These are phyloP conservation scores for Campylorhamphus procurvoides DNA, from an alignment of 2,113 vertebrate genomes.

Conservation along the genomic window DNA sequence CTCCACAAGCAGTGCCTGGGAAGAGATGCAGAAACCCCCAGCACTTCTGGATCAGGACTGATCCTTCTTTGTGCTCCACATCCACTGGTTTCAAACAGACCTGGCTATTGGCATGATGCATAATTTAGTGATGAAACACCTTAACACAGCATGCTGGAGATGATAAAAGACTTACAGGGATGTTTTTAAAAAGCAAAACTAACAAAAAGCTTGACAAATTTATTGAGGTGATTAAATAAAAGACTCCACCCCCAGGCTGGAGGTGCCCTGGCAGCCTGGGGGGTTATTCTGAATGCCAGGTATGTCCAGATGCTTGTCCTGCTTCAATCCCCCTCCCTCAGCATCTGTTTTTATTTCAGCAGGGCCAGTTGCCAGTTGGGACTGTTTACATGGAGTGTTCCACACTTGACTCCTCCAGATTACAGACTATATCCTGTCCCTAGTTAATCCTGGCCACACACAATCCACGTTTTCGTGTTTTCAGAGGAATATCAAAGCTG, in stretches of 20 bases:
- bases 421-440: slow-evolving; percentile 51
- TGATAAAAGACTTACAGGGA: not conserved
- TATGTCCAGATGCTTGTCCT: slow-evolving; percentile 29
- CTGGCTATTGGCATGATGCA: not conserved
- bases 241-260: not conserved
- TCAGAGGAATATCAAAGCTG: slow-evolving; percentile 49
- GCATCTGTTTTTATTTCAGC: slow-evolving; percentile 54
- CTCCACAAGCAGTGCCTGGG: not conserved
- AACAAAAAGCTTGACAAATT: not conserved
- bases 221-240: not conserved
- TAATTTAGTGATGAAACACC: not conserved
- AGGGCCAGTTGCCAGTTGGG: slow-evolving; percentile 34
- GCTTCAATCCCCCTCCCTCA: not conserved
- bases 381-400: slow-evolving; percentile 27
- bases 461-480: slow-evolving; percentile 38
- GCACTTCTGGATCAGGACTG: not conserved
- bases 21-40: not conserved
- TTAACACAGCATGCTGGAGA: not conserved
- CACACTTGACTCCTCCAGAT: slow-evolving; percentile 22
- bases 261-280: not conserved
- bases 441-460: slow-evolving; percentile 55
- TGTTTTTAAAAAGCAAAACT: not conserved
- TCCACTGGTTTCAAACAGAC: not conserved
- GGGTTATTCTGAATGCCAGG: not conserved
- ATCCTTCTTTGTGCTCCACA: not conserved